phyloP scores from a whole-genome alignment of 1,140 invertebrate genomes.

The Chironomus tepperi region DNA sequence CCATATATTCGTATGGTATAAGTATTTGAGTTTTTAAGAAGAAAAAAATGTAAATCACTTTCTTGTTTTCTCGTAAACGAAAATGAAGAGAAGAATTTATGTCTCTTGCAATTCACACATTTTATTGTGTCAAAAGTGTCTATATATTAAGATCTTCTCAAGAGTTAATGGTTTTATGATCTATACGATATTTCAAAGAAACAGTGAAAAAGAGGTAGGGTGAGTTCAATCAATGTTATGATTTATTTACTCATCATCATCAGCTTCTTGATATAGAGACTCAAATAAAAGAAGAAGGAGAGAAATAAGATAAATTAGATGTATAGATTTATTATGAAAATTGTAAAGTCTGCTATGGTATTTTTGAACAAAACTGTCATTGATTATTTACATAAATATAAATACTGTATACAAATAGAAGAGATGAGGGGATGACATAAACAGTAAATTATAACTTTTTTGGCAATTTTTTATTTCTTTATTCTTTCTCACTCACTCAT shows the following conservation, averaged over 20 bases:
- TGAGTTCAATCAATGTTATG: too few relatives aligned
- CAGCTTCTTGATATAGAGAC: too few relatives aligned
- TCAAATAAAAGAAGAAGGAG: too few relatives aligned
- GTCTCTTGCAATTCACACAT: slow-evolving; percentile 6
- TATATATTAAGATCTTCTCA: neutral
- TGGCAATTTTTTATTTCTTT: neutral
- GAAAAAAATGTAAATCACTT: slow-evolving; percentile 14
- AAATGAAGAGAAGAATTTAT: neutral
- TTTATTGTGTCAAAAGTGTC: neutral
- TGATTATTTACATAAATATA: too few relatives aligned
- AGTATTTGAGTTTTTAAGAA: neutral
- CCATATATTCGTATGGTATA: neutral
- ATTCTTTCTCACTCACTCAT: neutral
- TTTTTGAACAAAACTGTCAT: too few relatives aligned
- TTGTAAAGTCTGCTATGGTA: too few relatives aligned
- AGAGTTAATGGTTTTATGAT: slow-evolving; percentile 13
- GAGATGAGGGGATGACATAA: neutral
- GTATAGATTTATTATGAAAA: too few relatives aligned
- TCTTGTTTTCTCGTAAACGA: neutral
- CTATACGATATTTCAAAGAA: neutral
- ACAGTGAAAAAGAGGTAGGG: too few relatives aligned
- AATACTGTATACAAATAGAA: neutral
- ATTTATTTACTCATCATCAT: too few relatives aligned
- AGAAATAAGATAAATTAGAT: too few relatives aligned
- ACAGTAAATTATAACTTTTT: neutral